Evolutionary conservation across 2,797 vertebrate species (phyloP).

Genomic region (Tangara arthus): DNA sequence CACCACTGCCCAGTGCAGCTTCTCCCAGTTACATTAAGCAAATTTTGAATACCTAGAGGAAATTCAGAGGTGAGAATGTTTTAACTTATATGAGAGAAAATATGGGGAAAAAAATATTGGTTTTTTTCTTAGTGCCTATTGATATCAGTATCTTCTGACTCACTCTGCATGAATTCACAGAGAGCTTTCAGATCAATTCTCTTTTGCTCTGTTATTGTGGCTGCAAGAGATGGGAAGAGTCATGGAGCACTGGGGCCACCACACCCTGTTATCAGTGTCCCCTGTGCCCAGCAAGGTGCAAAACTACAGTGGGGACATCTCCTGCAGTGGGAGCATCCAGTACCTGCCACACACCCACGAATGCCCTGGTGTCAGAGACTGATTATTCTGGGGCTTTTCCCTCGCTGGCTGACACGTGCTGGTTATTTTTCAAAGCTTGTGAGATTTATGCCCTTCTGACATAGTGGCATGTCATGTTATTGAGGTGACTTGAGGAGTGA

Average conservation of each 20-base stretch:
- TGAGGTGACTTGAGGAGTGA: background rate
- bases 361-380: background rate
- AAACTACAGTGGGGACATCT: background rate
- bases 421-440: background rate
- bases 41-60: background rate
- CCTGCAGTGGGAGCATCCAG: background rate
- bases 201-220: background rate
- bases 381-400: background rate
- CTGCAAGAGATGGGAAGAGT: background rate
- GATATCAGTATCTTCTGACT: background rate
- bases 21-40: background rate
- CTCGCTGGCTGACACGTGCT: fast-evolving
- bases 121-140: background rate
- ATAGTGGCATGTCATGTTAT: background rate
- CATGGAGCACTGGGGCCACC: background rate
- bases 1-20: background rate
- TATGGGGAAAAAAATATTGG: fast-evolving
- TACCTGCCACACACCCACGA: fast-evolving
- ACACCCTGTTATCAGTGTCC: background rate
- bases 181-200: background rate
- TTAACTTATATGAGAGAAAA: background rate
- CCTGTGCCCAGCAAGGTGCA: background rate
- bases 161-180: background rate
- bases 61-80: background rate
- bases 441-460: background rate